A percentile compares a stretch with the other conserved stretches of the same genome.
Conservation (phyloP, 2,797 vertebrate species). For the Dendrocincla tyrannina region DNA sequence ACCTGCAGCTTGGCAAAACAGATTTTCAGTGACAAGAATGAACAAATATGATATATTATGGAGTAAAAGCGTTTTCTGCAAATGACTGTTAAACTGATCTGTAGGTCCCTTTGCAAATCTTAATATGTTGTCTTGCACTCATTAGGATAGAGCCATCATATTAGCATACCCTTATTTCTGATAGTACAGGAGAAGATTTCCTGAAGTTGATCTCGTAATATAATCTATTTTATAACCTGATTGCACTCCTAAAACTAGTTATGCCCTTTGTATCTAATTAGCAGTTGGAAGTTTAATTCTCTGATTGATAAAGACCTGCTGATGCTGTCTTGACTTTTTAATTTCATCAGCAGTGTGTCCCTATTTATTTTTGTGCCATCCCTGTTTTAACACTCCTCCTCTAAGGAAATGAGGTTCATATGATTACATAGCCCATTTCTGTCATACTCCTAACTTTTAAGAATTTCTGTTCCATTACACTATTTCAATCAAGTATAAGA, state of each 20-base stretch:
- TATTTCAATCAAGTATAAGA: background rate
- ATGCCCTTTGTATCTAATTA: background rate
- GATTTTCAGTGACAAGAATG: background rate
- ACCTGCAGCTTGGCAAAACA: background rate
- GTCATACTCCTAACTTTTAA: background rate
- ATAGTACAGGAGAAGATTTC: background rate
- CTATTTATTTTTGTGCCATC: background rate
- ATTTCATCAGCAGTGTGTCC: background rate
- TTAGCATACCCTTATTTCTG: background rate
- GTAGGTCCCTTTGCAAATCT: background rate
- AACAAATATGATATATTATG: background rate
- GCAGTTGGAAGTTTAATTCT: slow-evolving; percentile 8
- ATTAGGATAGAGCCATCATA: background rate
- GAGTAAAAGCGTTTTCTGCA: background rate
- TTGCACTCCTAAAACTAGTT: slow-evolving; percentile 34
- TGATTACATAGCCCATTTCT: background rate
- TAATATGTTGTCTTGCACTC: background rate
- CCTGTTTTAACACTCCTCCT: background rate
- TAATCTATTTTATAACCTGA: slow-evolving; percentile 13
- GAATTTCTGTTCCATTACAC: background rate
- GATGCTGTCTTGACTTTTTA: background rate
- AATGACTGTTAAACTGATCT: background rate
- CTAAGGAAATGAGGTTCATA: background rate
- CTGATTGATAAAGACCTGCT: slow-evolving; percentile 10
- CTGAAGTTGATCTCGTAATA: background rate